A percentile compares a stretch with the other conserved stretches of the same genome.
These are phyloP conservation scores for Ips typographus DNA, from an alignment of 1,140 invertebrate species.

Conservation along the genomic window DNA sequence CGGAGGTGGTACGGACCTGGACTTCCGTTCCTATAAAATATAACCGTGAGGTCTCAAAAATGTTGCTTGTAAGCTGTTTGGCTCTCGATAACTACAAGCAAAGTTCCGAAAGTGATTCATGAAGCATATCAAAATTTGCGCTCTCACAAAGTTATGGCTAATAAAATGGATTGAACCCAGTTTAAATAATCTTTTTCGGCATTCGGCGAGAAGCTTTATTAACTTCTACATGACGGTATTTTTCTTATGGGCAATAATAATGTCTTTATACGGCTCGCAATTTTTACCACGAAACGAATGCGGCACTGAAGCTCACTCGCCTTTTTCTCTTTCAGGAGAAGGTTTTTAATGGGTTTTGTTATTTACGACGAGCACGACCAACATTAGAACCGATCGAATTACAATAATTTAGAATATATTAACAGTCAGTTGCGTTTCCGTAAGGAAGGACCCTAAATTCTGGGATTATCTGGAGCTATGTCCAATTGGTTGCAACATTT, in stretches of 20 bases:
- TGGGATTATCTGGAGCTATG: constrained; percentile 12
- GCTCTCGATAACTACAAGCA: constrained; percentile 43
- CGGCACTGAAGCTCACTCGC: neutral
- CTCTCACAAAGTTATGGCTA: constrained; percentile 30
- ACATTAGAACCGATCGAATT: no score
- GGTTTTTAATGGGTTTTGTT: no score
- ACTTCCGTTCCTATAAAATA: constrained; percentile 17
- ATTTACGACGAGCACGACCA: no score
- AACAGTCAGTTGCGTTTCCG: no score
- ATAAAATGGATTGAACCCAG: constrained; percentile 32
- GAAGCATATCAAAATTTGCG: constrained; percentile 38
- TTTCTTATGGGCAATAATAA: constrained; percentile 33
- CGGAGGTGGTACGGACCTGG: neutral
- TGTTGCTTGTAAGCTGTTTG: constrained; percentile 42
- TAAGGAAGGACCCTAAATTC: constrained; percentile 4
- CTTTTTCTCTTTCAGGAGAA: neutral
- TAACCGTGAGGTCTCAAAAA: constrained; percentile 36
- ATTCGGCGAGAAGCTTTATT: constrained; percentile 32
- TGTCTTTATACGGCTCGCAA: constrained; percentile 28
- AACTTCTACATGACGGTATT: constrained; percentile 30
- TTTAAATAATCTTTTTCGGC: constrained; percentile 37
- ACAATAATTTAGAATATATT: no score
- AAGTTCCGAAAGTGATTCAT: constrained; percentile 41
- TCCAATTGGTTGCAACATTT: constrained; percentile 17
- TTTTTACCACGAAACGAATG: neutral